Conservation (phyloP, 2,113 vertebrate species). For the Eretmochelys imbricata region DNA sequence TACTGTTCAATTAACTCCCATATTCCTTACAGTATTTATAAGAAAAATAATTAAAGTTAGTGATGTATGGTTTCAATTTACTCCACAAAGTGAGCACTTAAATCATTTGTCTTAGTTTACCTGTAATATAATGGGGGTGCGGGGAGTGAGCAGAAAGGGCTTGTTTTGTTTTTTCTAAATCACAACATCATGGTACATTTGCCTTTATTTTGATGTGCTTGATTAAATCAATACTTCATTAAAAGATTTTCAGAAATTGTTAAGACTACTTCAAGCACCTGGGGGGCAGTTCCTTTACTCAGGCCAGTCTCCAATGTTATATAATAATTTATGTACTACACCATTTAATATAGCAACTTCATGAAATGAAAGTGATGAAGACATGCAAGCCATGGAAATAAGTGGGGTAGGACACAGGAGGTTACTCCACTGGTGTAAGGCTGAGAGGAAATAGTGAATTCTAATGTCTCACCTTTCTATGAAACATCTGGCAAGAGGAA, state of each 20-base stretch:
- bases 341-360: not conserved
- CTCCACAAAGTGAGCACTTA: conserved; percentile 83
- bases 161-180: conserved; percentile 72
- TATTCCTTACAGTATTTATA: conserved; percentile 76
- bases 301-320: not conserved
- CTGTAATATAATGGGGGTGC: conserved; percentile 77
- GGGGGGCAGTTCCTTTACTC: not conserved
- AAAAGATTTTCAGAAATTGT: conserved; percentile 79
- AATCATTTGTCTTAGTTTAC: conserved; percentile 88
- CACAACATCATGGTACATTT: conserved; percentile 78
- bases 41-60: conserved; percentile 80
- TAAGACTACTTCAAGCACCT: conserved; percentile 58
- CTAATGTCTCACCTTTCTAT: fast-evolving
- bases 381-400: fast-evolving
- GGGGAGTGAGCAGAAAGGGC: conserved; percentile 42
- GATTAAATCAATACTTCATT: conserved; percentile 86
- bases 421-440: fast-evolving
- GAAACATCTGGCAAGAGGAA: fast-evolving
- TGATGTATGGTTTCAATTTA: conserved; percentile 87
- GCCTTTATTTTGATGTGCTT: conserved; percentile 82
- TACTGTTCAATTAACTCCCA: conserved; percentile 79
- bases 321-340: fast-evolving
- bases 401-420: fast-evolving
- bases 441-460: fast-evolving
- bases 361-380: not conserved